Evolutionary conservation across 2,113 vertebrate genomes (phyloP).

Genomic region (Oreotrochilus melanogaster): DNA sequence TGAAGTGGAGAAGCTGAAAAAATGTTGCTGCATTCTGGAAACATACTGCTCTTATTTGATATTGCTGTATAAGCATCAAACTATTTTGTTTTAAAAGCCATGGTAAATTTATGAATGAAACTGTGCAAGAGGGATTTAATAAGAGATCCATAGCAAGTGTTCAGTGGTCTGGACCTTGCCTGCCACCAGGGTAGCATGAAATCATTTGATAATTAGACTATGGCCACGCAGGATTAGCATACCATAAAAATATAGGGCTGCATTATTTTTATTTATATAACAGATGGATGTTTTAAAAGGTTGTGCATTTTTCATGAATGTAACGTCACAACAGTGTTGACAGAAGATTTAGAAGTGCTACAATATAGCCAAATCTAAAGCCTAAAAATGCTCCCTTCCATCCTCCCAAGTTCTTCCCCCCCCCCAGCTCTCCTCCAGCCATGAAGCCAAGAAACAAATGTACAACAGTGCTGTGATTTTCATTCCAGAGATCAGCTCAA

Average conservation of each 20-base stretch:
- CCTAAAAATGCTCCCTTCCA: neutral
- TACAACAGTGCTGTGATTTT: neutral
- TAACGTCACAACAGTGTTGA: conserved; percentile 64
- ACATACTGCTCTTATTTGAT: conserved; percentile 50
- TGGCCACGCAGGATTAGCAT: conserved; percentile 68
- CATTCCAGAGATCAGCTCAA: neutral
- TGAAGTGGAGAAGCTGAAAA: conserved; percentile 39
- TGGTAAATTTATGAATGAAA: conserved; percentile 78
- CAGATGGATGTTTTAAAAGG: conserved; percentile 66
- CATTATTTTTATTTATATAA: conserved; percentile 78
- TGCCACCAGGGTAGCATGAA: conserved; percentile 77
- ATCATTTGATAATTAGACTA: conserved; percentile 75
- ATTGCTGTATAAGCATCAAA: conserved; percentile 68
- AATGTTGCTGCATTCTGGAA: conserved; percentile 38
- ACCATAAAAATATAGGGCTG: conserved; percentile 69
- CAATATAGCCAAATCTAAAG: conserved; percentile 18
- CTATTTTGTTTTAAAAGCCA: conserved; percentile 75
- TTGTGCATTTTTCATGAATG: conserved; percentile 26
- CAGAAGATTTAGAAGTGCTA: conserved; percentile 68
- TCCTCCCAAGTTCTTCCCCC: neutral
- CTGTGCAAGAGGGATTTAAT: conserved; percentile 71
- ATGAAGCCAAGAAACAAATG: neutral
- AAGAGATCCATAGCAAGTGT: conserved; percentile 77
- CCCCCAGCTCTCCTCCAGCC: neutral
- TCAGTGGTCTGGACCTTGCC: conserved; percentile 59